A percentile compares a stretch with the other conserved stretches of the same genome.
phyloP scores from a whole-genome alignment of 2,797 vertebrate species.

The Poeciliopsis gracilis region DNA sequence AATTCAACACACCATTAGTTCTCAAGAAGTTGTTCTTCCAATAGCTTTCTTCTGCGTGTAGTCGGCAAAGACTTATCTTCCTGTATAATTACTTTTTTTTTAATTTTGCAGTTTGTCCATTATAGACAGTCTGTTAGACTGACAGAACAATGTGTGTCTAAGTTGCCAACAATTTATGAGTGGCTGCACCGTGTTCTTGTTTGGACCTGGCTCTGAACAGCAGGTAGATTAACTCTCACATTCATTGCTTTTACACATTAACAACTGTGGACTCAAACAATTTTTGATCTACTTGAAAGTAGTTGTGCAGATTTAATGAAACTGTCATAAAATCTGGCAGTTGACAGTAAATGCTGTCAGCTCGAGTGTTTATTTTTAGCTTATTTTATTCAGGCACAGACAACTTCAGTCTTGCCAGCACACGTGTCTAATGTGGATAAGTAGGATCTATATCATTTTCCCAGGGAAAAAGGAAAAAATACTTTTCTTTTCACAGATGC shows the following conservation, averaged over 20 bases:
- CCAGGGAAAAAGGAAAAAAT: not conserved
- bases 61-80: not conserved
- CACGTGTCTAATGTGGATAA: not conserved
- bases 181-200: not conserved
- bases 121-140: not conserved
- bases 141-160: not conserved
- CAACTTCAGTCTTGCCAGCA: not conserved
- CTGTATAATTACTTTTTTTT: not conserved
- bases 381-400: not conserved
- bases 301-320: not conserved
- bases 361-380: not conserved
- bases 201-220: not conserved
- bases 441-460: not conserved
- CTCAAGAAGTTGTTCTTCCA: not conserved
- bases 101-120: not conserved
- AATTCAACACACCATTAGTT: not conserved
- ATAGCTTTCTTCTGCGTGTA: not conserved
- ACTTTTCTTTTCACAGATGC: not conserved
- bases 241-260: not conserved
- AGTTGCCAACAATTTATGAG: not conserved
- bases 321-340: not conserved
- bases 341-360: not conserved
- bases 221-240: not conserved
- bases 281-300: not conserved
- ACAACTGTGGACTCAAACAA: not conserved